phyloP scores from a whole-genome alignment of 2,888 invertebrate species.

The Eucriotettix oculatus region DNA sequence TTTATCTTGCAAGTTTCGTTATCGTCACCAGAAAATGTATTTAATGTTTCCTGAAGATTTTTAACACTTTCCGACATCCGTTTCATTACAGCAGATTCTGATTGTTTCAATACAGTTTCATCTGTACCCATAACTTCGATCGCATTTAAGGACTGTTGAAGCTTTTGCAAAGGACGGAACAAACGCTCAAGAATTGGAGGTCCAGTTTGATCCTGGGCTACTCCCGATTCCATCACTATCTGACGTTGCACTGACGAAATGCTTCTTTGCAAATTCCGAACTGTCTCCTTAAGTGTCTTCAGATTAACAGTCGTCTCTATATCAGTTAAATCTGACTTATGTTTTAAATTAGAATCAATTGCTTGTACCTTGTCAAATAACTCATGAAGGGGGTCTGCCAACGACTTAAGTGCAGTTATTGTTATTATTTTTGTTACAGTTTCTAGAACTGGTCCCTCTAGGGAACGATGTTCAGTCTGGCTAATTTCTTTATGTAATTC shows the following conservation, averaged over 20 bases:
- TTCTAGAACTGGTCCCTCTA: neutral
- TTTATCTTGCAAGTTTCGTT: too few species aligned
- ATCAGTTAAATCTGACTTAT: neutral
- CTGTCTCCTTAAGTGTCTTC: neutral
- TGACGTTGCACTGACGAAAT: slow-evolving; percentile 2
- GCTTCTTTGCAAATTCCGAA: neutral
- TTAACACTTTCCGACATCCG: neutral
- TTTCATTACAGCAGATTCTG: neutral
- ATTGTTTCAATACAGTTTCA: neutral
- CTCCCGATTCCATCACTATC: slow-evolving; percentile 3
- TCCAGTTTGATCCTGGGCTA: neutral
- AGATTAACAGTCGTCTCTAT: neutral
- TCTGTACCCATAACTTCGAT: neutral
- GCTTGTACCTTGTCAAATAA: neutral
- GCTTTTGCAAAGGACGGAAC: slow-evolving; percentile 2
- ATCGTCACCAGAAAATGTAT: too few species aligned
- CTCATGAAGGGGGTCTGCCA: slow-evolving; percentile 13
- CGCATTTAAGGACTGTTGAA: slow-evolving; percentile 1
- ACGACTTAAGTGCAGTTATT: slow-evolving; percentile 10
- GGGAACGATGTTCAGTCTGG: neutral
- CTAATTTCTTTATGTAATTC: neutral
- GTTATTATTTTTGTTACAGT: slow-evolving; percentile 2
- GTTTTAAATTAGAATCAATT: neutral
- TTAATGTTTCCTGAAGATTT: neutral
- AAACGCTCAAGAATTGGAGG: slow-evolving; percentile 1